Percentiles rank a stretch among this genome's conserved stretches.
These are phyloP conservation scores for Otus sunia DNA, from an alignment of 2,113 vertebrate species.

Conservation along the genomic window DNA sequence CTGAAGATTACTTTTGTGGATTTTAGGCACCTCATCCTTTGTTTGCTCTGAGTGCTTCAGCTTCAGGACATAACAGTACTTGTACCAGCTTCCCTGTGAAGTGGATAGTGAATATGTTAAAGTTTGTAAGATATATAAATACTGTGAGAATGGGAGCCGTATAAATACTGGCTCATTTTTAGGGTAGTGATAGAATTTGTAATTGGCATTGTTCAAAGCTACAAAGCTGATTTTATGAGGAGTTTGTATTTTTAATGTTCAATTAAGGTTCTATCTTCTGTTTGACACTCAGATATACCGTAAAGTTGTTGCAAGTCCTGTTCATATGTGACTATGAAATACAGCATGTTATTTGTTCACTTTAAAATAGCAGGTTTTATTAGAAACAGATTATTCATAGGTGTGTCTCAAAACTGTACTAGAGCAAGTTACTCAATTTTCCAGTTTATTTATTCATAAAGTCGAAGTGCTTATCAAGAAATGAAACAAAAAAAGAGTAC, in stretches of 20 bases:
- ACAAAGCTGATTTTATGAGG: background rate
- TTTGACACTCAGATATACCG: background rate
- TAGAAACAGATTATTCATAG: background rate
- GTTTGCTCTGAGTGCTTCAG: background rate
- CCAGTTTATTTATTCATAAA: background rate
- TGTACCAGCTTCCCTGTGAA: background rate
- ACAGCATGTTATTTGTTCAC: background rate
- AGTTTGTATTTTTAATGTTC: background rate
- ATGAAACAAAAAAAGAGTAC: background rate
- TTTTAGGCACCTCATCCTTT: background rate
- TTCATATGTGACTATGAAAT: background rate
- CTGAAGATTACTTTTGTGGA: background rate
- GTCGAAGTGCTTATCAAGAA: background rate
- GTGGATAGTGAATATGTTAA: background rate
- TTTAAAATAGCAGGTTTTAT: background rate
- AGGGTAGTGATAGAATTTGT: background rate
- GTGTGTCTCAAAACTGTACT: background rate
- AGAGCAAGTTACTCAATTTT: background rate
- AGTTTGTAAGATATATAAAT: background rate
- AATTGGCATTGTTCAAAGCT: background rate
- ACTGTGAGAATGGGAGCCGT: background rate
- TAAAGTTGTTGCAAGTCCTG: background rate
- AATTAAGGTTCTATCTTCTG: background rate
- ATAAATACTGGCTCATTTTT: background rate
- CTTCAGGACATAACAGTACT: background rate